Conservation (phyloP, 2,113 vertebrate species). For the Fregata magnificens region DNA sequence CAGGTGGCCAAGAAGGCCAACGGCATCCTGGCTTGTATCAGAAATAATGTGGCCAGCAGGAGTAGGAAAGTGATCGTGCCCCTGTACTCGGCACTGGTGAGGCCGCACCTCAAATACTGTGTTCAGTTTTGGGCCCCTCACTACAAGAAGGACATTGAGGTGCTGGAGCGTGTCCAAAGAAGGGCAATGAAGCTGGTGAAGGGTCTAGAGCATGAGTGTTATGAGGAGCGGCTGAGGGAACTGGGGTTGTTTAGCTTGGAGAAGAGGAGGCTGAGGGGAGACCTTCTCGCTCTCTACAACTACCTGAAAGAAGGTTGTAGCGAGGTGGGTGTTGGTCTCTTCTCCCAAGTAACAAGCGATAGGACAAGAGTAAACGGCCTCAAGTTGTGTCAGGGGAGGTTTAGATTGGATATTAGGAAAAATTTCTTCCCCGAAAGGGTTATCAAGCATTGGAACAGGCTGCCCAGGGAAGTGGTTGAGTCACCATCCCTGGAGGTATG, state of each 20-base stretch:
- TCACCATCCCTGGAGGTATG: neutral
- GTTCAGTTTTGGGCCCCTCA: neutral
- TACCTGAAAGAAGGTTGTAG: neutral
- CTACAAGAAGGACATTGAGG: neutral
- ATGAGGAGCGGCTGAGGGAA: neutral
- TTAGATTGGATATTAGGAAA: neutral
- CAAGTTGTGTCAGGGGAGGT: neutral
- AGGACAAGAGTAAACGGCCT: neutral
- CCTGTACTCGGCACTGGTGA: neutral
- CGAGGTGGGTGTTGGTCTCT: neutral
- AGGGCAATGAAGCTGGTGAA: no score
- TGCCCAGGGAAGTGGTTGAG: neutral
- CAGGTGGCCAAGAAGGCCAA: neutral
- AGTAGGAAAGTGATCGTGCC: neutral
- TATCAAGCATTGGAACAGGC: neutral
- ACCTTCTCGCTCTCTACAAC: neutral
- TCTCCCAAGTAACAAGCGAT: neutral
- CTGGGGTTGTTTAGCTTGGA: neutral
- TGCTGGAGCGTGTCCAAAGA: neutral
- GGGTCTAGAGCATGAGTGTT: neutral
- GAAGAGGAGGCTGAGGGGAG: neutral
- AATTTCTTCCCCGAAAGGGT: neutral
- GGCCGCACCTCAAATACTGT: neutral
- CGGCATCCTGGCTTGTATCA: neutral
- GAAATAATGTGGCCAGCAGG: neutral